Base-by-base conservation (phyloP, 2,888 invertebrate genomes). In the Drosophila recens region DNA sequence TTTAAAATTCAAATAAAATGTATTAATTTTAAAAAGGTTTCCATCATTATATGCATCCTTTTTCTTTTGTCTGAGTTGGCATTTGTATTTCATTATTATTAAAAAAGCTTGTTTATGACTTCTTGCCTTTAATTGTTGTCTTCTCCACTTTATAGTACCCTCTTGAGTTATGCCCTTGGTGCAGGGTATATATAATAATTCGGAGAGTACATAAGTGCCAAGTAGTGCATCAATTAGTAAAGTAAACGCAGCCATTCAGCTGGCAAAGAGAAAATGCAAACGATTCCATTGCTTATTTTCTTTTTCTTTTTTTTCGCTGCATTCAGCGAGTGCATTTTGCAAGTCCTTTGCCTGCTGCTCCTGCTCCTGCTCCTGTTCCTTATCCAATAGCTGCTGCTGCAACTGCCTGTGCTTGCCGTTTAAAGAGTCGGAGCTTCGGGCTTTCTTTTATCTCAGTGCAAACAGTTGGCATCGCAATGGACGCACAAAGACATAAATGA, bases 151-250 rank as follows among this genome's bases (percentile, higher is more conserved):
- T 11, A 34, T 3, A 3, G 34, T 15, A 59, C 34, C 43, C 23
- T 9, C 8, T 10, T 6, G 9, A 10, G n/a, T 6, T 10, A 8
- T 9, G 6, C 23, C 17, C 51, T 4, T 42, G 3, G 17, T 40
- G 10, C 11, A 52, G 36, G 43, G 49, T 58, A 58, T 54, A 13
- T 51, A 52, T 46, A 53, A 67, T 77, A 77, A 77, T 76, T 76
- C 53, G 43, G 11, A 20, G 73, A 42, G 72, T 78, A 78, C 69
- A 87, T 76, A 87, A 81, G 76, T 72, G 83, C 81, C 68, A 65
- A 65, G 65, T 65, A 68, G 72, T 78, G 83, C 86, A 86, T 87
- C 86, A 87, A 87, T 87, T 87, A 87, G 86, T 80, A 70, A 78
- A 81, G 83, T 75, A 87, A 87, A 87, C 86, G 82, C 72, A 82